Base-by-base conservation (phyloP, 2,888 invertebrate genomes). In the Tridacna crocea region DNA sequence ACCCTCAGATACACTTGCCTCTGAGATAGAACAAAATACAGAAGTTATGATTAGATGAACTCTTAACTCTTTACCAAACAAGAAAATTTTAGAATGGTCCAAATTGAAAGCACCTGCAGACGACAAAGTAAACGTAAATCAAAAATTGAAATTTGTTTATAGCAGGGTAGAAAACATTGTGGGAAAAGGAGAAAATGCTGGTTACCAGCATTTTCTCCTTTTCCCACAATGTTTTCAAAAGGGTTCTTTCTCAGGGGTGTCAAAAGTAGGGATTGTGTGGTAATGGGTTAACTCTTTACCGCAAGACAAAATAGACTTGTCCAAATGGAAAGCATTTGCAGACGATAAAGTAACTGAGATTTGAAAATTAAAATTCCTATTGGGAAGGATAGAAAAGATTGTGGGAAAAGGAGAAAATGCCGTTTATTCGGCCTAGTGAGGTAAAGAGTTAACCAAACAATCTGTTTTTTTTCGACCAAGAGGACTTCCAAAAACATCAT, bases 1-100 rank as follows among this genome's bases (percentile, higher is more conserved):
- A 26, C 93, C 93, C 72, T 93, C 93, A 8, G 92, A 85, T 26
- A 94, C 90, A 72, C 76, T 77, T 19, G 91, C 82, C 80, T 93
- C 93, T 97, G 88, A 80, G 85, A 79, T 13, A 73, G 17, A n/a
- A 12, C 36, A 36, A 36, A 36, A 36, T 36, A 36, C 3, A 36
- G 8, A 36, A 36, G 3, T 36, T n/a, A n/a, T n/a, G n/a, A n/a
- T n/a, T n/a, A n/a, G n/a, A n/a, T n/a, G n/a, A n/a, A n/a, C n/a
- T n/a, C n/a, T n/a, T n/a, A 55, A 2, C 55, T n/a, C 55, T 19
- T 55, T 55, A 55, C 55, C 55, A 55, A 19, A 55, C n/a, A 2
- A 55, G 4, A 55, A 19, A 55, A 55, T 55, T 55, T 55, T 10
- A 55, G 2, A 55, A 2, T 55, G 2, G 2, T 55, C 55, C n/a